These are phyloP conservation scores for Tragelaphus imberbis DNA, from an alignment of 2,113 vertebrate species.

Conservation along the genomic window DNA sequence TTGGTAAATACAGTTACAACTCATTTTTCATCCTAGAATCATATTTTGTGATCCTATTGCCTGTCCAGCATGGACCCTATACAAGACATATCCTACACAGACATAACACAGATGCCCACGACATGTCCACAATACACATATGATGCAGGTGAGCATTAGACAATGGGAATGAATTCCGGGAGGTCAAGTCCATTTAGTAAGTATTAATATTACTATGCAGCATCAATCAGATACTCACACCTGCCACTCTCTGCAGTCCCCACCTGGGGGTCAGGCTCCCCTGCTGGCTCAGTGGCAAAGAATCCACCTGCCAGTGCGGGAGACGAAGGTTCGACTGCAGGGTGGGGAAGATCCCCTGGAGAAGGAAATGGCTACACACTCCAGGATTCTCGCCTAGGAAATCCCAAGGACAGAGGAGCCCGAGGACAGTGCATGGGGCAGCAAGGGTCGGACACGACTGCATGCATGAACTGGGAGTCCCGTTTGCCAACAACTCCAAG, in stretches of 20 bases:
- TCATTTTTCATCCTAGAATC: not conserved
- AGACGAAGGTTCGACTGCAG: not conserved
- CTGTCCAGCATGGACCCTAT: not conserved
- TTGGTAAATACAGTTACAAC: not conserved
- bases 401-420: not conserved
- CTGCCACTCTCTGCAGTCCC: not conserved
- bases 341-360: not conserved
- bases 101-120: not conserved
- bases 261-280: not conserved
- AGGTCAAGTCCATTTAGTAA: not conserved
- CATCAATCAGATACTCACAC: not conserved
- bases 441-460: not conserved
- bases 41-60: not conserved
- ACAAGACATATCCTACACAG: not conserved
- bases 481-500: not conserved
- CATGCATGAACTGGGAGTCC: rapidly evolving
- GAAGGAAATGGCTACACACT: not conserved
- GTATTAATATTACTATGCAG: not conserved
- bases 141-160: not conserved
- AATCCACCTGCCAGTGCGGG: not conserved
- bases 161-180: not conserved
- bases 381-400: not conserved
- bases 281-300: not conserved
- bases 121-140: not conserved
- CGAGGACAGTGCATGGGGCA: not conserved